These are phyloP conservation scores for Acanthurus lineatus DNA, from an alignment of 2,797 vertebrate genomes.

Conservation along the genomic window DNA sequence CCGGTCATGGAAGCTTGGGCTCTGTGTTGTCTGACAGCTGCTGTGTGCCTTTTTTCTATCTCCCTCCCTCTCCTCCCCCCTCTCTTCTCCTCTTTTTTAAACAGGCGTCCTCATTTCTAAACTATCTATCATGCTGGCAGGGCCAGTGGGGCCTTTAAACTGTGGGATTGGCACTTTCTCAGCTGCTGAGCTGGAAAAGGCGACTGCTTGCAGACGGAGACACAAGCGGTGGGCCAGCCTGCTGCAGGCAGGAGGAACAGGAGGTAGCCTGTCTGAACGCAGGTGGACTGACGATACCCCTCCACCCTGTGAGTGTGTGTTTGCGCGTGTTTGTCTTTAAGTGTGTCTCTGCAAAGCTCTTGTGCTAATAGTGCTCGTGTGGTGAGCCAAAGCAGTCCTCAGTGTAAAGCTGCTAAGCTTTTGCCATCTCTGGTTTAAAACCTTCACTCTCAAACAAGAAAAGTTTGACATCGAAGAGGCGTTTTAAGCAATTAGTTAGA, in stretches of 20 bases:
- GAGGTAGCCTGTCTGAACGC: slow-evolving; percentile 72
- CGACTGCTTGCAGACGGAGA: slow-evolving; percentile 83
- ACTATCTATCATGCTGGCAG: slow-evolving; percentile 92
- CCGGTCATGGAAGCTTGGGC: slow-evolving; percentile 76
- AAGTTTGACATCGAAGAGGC: slow-evolving; percentile 46
- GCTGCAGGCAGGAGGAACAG: slow-evolving; percentile 70
- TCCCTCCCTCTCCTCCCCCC: slow-evolving; percentile 45
- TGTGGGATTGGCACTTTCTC: slow-evolving; percentile 94
- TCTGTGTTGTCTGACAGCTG: slow-evolving; percentile 81
- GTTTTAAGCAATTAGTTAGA: slow-evolving; percentile 65
- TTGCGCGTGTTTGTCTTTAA: slow-evolving; percentile 19
- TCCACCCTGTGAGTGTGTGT: slow-evolving; percentile 31
- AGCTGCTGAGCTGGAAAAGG: slow-evolving; percentile 92
- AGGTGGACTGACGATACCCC: slow-evolving; percentile 72
- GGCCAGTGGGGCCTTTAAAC: slow-evolving; percentile 89
- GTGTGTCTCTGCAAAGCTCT: slow-evolving; percentile 37
- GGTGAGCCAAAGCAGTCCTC: slow-evolving; percentile 14
- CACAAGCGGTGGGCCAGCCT: slow-evolving; percentile 72
- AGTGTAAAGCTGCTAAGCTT: slow-evolving; percentile 27
- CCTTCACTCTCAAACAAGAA: slow-evolving; percentile 30
- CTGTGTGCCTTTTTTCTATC: slow-evolving; percentile 66
- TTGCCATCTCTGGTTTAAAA: slow-evolving; percentile 18
- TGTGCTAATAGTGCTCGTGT: slow-evolving; percentile 35
- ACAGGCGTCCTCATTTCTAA: slow-evolving; percentile 91
- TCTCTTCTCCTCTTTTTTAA: slow-evolving; percentile 77